phyloP scores from a whole-genome alignment of 2,797 vertebrate species.

The Crenuchus spilurus region DNA sequence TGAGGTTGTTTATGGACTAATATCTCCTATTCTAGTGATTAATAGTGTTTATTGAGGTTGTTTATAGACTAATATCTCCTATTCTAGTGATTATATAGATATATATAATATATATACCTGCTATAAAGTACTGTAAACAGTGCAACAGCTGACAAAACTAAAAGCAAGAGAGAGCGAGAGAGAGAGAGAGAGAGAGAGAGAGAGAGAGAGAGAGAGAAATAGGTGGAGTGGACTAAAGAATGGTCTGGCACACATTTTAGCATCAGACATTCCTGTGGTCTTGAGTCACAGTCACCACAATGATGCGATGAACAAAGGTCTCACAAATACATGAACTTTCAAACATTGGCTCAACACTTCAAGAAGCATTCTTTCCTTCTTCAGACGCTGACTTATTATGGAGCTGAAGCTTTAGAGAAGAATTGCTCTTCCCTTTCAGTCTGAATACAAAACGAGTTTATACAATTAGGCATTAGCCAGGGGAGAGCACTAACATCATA shows the following conservation, averaged over 20 bases:
- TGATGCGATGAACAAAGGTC: neutral
- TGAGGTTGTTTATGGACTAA: too few relatives aligned
- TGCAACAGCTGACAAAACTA: neutral
- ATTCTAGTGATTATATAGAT: too few relatives aligned
- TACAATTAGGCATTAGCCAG: neutral
- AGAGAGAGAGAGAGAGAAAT: neutral
- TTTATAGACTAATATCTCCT: too few relatives aligned
- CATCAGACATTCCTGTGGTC: slow-evolving; percentile 3
- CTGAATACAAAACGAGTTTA: neutral
- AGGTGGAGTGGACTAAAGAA: too few relatives aligned
- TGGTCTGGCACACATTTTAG: neutral
- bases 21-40: too few relatives aligned
- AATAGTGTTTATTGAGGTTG: too few relatives aligned
- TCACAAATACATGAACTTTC: neutral
- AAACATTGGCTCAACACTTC: neutral
- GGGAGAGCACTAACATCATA: neutral
- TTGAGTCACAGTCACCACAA: neutral
- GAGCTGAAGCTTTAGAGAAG: neutral
- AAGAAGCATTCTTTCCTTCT: neutral
- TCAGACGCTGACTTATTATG: neutral
- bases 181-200: neutral
- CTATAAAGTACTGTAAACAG: too few relatives aligned
- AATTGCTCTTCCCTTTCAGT: neutral
- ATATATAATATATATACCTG: too few relatives aligned
- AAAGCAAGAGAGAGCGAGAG: neutral